Evolutionary conservation across 2,113 vertebrate species (phyloP), one percentile per base, ranked within the genome.

Genomic region (Physeter macrocephalus): DNA sequence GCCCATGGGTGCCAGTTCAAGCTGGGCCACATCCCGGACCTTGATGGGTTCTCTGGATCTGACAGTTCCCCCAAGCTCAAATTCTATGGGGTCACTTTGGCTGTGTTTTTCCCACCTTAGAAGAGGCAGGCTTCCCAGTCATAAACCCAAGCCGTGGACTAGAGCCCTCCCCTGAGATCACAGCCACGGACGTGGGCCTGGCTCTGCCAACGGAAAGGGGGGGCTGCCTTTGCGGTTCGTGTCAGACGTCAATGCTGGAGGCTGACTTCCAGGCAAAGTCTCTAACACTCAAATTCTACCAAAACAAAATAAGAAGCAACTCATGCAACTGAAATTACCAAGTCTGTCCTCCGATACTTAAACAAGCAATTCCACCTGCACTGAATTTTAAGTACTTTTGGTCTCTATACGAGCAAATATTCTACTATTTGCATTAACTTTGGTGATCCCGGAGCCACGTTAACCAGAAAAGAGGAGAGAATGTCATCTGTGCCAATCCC

Each of bases 141-240:
- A 13, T 31, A 89, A 88, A 59, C 67, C 57, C 62, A 86, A 64
- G 90, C 80, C 9, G 6, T 86, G 93, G 90, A 71, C 49, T 21
- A 12, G 8, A 74, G 95, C 93, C 91, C 93, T 97, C 93, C 80
- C 95, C 94, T 67, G 97, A 98, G 96, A 97, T 96, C 96, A 94
- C 72, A 95, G 93, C 62, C 95, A 61, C 0, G 8, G 77, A 59
- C 9, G 11, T 52, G 85, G 88, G 61, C n/a, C 91, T 75, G 89
- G 86, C 89, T 82, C 46, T 83, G 84, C 36, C 77, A 23, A 71
- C 0, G 41, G 95, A 90, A 95, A 93, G 43, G n/a, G 69, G 81
- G 86, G 41, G n/a, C 52, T 66, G 95, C 43, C 64, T 72, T 39
- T 95, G 95, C 1, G 97, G 97, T 97, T 80, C 69, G 52, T 27